Evolutionary conservation across 2,888 invertebrate genomes (phyloP), one percentile per base, ranked within the genome.

Genomic region (Slavum lentiscoides): DNA sequence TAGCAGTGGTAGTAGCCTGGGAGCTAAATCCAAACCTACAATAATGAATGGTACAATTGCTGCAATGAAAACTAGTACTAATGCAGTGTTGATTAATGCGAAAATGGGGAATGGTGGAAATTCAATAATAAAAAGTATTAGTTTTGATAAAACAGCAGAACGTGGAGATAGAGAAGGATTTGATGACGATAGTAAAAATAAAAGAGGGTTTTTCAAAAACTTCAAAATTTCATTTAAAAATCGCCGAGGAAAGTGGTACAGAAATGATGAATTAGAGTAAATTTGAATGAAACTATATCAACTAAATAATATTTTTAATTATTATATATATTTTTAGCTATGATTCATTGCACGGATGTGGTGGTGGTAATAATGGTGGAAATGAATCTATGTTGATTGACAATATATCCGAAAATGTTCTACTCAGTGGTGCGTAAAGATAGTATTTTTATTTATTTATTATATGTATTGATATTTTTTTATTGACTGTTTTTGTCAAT

Each of bases 101-200:
- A 80, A 70, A 30, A 39, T 82, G 13, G 69, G 83, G 2, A 80
- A 82, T 49, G 92, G 92, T 0, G 93, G 93, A 0, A 95, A 95
- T 0, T 94, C 95, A 2, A 95, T 96, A 85, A 94, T 95, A 1
- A 96, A 96, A 87, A 95, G 94, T 85, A 95, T 95, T 84, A 95
- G 94, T 86, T 95, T 95, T 85, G 95, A 96, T 87, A 93, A 94
- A 86, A 94, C 94, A 0, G 94, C 95, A 0, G 92, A 92, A 84
- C 91, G 91, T 66, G 81, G 82, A 7, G 81, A 82, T 69, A 77
- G 76, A 82, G 73, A 73, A 73, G 64, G 15, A 43, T 73, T 37
- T 61, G 82, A 77, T 49, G 90, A 90, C 67, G 89, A 89, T 83
- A 88, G 88, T 77, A 89, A 89, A 84, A 87, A 88, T 82, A 90